A percentile compares a stretch with the other conserved stretches of the same genome.
Evolutionary conservation across 2,113 vertebrate genomes (phyloP).

Genomic region (Scalopus aquaticus): DNA sequence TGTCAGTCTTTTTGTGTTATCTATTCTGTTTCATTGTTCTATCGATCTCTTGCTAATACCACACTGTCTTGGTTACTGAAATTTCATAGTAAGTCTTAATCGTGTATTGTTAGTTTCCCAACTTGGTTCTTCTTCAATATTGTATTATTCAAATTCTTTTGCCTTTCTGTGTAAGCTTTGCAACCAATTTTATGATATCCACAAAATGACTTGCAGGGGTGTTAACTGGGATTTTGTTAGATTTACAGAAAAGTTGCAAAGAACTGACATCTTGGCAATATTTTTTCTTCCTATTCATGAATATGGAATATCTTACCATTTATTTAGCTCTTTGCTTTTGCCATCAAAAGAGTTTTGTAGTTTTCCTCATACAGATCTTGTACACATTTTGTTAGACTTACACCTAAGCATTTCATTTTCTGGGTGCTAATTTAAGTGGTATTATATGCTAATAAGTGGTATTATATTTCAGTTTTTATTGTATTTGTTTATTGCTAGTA

Average conservation of each 20-base stretch:
- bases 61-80: neutral
- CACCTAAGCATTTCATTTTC: neutral
- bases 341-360: neutral
- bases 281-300: neutral
- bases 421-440: neutral
- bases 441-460: too few relatives aligned
- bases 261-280: neutral
- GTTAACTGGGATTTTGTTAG: neutral
- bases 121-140: neutral
- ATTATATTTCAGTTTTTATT: neutral
- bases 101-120: neutral
- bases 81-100: neutral
- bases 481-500: neutral
- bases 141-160: neutral
- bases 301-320: neutral
- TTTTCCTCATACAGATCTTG: neutral
- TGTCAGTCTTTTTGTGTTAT: neutral
- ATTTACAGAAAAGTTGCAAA: neutral
- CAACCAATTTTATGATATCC: neutral
- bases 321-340: neutral
- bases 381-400: neutral
- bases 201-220: neutral
- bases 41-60: neutral
- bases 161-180: neutral
- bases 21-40: neutral